Evolutionary conservation across 2,888 invertebrate species (phyloP), one percentile per base, ranked within the genome.

Genomic region (Sympetrum striolatum): DNA sequence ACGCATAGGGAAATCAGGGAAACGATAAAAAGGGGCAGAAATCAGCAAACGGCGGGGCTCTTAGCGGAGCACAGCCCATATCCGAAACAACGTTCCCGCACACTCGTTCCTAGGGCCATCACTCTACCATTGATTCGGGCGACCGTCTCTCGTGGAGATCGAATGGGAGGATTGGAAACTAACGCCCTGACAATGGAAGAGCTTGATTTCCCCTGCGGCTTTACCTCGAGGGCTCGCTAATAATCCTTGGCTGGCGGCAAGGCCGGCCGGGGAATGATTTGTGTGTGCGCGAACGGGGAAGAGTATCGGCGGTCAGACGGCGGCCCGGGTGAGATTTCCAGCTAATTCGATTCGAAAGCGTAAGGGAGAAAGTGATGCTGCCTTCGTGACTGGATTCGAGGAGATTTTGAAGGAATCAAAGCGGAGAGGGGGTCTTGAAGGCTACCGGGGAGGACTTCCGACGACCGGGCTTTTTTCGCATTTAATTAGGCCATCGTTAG

Each of bases 281-380:
- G 86, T 86, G 86, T 58, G 82, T 60, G 37, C 82, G 82, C 22
- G 82, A 39, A 22, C 4, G 48, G 14, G 15, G 58, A 53, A 22
- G 82, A 25, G 25, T 12, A 58, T 35, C 48, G 14, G 14, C 15
- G 44, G 31, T 25, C 81, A 81, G 48, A 81, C 53, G 82, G 58
- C 58, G 53, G 18, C n/a, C 37, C 60, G 44, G 37, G 60, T 86
- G 86, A 86, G 86, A 86, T 86, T 86, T 86, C 60, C 37, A 64
- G 86, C 58, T 86, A 60, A 86, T 86, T 86, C 60, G 86, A 82
- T 35, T 58, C 58, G 82, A 44, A 25, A 82, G 53, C 82, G 35
- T 53, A 53, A 82, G 82, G 58, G 86, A 86, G 86, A 86, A 86
- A 86, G 86, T 86, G 86, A 86, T 82, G 82, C 82, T 31, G 18